A percentile compares a stretch with the other conserved stretches of the same genome.
These are phyloP conservation scores for Atlantisia rogersi DNA, from an alignment of 2,113 vertebrate species.

Conservation along the genomic window DNA sequence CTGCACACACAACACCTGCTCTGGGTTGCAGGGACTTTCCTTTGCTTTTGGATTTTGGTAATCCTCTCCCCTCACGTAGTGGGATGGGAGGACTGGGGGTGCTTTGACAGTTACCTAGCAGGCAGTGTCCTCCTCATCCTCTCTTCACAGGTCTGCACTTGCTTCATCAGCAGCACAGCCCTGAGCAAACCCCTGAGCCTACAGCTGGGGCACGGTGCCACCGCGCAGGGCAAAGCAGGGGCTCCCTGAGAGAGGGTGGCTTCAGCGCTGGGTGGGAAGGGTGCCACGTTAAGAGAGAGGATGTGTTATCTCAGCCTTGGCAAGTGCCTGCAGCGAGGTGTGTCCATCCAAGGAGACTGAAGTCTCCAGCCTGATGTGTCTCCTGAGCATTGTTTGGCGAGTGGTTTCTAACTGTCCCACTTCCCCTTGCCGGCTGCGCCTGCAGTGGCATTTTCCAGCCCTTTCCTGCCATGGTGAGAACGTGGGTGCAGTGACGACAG, in stretches of 20 bases:
- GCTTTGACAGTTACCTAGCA: background rate
- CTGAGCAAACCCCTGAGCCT: background rate
- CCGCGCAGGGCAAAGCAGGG: background rate
- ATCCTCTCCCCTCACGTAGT: background rate
- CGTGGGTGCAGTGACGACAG: background rate
- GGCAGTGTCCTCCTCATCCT: background rate
- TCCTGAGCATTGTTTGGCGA: slow-evolving; percentile 50
- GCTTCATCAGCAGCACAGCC: background rate
- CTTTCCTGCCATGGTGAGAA: slow-evolving; percentile 45
- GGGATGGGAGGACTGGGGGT: background rate
- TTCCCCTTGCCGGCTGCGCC: background rate
- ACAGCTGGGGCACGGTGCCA: background rate
- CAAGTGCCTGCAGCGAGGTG: background rate
- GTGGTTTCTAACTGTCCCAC: background rate
- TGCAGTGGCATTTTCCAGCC: slow-evolving; percentile 53
- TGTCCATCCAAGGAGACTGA: slow-evolving; percentile 28
- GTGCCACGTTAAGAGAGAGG: background rate
- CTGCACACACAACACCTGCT: background rate
- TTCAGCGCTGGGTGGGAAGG: background rate
- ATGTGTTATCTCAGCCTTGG: background rate
- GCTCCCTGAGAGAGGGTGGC: background rate
- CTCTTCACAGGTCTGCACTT: background rate
- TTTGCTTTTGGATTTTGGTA: background rate
- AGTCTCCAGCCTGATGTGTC: background rate
- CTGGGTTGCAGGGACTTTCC: background rate